These are phyloP conservation scores for Melieria omissa DNA, from an alignment of 2,888 invertebrate species.

Conservation along the genomic window DNA sequence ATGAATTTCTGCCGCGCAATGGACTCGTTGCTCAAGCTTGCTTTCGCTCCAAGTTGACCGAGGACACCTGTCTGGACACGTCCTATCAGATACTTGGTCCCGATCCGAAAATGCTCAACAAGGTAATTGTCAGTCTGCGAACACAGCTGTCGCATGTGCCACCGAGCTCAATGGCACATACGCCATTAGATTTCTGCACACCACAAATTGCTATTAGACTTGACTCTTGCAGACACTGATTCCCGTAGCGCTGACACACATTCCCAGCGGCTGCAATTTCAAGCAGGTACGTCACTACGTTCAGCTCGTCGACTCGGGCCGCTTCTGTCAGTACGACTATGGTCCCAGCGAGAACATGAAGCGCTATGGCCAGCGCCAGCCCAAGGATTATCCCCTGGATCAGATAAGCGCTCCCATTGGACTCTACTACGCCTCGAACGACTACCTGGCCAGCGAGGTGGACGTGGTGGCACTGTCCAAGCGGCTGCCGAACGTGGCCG, in stretches of 20 bases:
- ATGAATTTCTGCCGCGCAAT: constrained; percentile 48
- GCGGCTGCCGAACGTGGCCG: constrained; percentile 53
- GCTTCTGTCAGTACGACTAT: constrained; percentile 69
- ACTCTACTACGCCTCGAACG: constrained; percentile 67
- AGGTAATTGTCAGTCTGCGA: constrained; percentile 51
- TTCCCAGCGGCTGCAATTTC: constrained; percentile 71
- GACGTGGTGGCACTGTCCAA: constrained; percentile 53
- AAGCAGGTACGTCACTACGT: constrained; percentile 70
- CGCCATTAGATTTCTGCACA: neutral
- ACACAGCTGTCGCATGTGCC: neutral
- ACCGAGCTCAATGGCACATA: neutral
- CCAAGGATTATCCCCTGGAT: constrained; percentile 67
- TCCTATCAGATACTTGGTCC: constrained; percentile 69
- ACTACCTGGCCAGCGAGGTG: constrained; percentile 68
- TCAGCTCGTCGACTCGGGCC: constrained; percentile 63
- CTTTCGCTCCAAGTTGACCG: constrained; percentile 32
- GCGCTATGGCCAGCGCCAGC: constrained; percentile 68
- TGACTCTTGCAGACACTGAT: constrained; percentile 65
- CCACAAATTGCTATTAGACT: neutral
- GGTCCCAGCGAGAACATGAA: constrained; percentile 64
- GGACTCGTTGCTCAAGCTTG: constrained; percentile 42
- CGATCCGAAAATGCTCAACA: constrained; percentile 64
- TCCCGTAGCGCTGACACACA: constrained; percentile 71
- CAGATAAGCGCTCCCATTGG: constrained; percentile 67
- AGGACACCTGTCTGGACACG: constrained; percentile 55